Percentiles rank a stretch among this genome's conserved stretches.
These are phyloP conservation scores for Ganaspis brasiliensis DNA, from an alignment of 2,888 invertebrate species.

Conservation along the genomic window DNA sequence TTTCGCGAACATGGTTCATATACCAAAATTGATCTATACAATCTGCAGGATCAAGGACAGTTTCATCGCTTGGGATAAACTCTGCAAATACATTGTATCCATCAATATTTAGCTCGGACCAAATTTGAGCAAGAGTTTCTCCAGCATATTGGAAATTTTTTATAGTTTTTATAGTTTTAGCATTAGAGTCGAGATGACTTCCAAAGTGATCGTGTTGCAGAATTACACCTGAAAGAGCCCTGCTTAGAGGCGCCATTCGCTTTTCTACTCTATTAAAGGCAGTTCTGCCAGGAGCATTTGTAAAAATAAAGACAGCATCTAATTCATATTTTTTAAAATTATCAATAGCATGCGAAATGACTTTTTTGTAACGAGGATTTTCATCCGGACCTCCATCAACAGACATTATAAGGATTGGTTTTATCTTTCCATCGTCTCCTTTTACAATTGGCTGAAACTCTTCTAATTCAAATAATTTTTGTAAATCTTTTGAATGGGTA, in stretches of 20 bases:
- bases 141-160: conserved; percentile 74
- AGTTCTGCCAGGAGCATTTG: conserved; percentile 67
- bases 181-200: conserved; percentile 67
- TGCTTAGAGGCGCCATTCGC: conserved; percentile 67
- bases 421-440: conserved; percentile 55
- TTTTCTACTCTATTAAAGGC: conserved; percentile 73
- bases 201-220: conserved; percentile 70
- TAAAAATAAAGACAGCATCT: conserved; percentile 63
- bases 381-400: conserved; percentile 68
- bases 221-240: conserved; percentile 67
- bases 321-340: conserved; percentile 64
- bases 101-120: conserved; percentile 68
- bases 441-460: conserved; percentile 57
- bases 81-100: conserved; percentile 54
- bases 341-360: conserved; percentile 61
- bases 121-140: conserved; percentile 69
- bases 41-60: no score
- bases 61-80: conserved; percentile 43
- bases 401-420: conserved; percentile 69
- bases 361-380: conserved; percentile 64
- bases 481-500: conserved; percentile 59
- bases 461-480: conserved; percentile 59
- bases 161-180: conserved; percentile 69
- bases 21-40: conserved; percentile 33
- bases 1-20: conserved; percentile 47